Evolutionary conservation across 2,888 invertebrate genomes (phyloP), one percentile per base, ranked within the genome.

Genomic region (Limnephilus auricula): DNA sequence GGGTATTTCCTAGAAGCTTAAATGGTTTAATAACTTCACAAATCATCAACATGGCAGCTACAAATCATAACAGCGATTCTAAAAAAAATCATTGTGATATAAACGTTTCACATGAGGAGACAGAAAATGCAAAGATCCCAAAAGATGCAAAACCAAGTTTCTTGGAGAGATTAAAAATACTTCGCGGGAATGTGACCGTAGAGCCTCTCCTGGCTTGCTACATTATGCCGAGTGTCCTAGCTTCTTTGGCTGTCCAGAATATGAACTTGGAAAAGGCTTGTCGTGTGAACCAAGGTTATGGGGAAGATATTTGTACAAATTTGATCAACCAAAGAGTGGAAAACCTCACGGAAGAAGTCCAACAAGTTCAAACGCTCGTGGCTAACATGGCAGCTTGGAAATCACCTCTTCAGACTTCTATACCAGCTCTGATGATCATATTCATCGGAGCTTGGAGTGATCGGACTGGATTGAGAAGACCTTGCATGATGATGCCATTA

Each of bases 261-360:
- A 94, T 98, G 32, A 98, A 98, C 94, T 95, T 98, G 93, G 98
- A 98, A 94, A 98, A 98, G 95, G 98, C 98, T 0, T 98, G 98
- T 94, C 95, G 98, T 32, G 98, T 98, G 0, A 98, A 98, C 94
- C 95, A 98, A 94, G 95, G 95, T 0, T 98, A 97, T 94, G 96
- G 97, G 0, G 96, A 97, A 89, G 95, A 96, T 90, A 96, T 98
- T 0, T 98, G 98, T 94, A 96, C 97, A 93, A 97, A 98, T 0
- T 95, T 98, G 4, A 97, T 97, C 12, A 96, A 96, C 5, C 96
- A 97, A 94, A 96, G 97, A 94, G 98, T 97, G 12, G 96, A 96
- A 10, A 96, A 96, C 93, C 97, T 97, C 93, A 96, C 96, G 3
- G 92, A 89, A 79, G 96, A 97, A 94, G 97, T 97, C 94, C 94